Conservation (phyloP, 1,140 invertebrate species). For the Drosophila oshimai region DNA sequence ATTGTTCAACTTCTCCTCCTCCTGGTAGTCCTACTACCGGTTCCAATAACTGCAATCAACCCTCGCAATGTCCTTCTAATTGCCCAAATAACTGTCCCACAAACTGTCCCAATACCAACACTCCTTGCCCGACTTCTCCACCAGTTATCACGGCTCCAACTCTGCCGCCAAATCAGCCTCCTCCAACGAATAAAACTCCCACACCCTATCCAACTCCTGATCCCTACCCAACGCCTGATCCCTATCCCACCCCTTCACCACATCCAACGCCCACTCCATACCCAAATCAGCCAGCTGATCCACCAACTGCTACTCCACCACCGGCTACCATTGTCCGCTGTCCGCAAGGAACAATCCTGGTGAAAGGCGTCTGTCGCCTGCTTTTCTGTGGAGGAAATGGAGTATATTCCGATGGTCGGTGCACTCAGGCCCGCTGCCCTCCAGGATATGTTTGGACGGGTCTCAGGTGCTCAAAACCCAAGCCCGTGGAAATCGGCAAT, state of each 20-base stretch:
- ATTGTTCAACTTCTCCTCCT: not conserved
- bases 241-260: not conserved
- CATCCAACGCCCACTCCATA: not conserved
- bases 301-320: slow-evolving; percentile 2
- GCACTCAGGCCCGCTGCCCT: slow-evolving; percentile 46
- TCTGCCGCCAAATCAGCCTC: too few species aligned
- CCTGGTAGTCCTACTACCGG: not conserved
- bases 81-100: not conserved
- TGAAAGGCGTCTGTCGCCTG: slow-evolving; percentile 41
- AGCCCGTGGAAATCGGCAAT: slow-evolving; percentile 14
- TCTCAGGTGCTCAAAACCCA: slow-evolving; percentile 26
- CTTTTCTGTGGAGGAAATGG: slow-evolving; percentile 40
- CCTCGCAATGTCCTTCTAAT: not conserved
- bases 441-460: slow-evolving; percentile 54
- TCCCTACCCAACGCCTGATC: not conserved
- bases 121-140: not conserved
- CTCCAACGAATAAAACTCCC: not conserved
- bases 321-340: slow-evolving; percentile 36
- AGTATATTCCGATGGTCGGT: slow-evolving; percentile 21
- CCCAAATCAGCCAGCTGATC: not conserved
- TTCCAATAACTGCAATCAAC: not conserved
- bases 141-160: not conserved
- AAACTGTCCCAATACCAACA: not conserved
- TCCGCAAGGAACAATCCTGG: slow-evolving; percentile 40
- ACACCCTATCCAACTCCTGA: not conserved